phyloP scores from a whole-genome alignment of 2,113 vertebrate genomes.

The Sitta europaea region DNA sequence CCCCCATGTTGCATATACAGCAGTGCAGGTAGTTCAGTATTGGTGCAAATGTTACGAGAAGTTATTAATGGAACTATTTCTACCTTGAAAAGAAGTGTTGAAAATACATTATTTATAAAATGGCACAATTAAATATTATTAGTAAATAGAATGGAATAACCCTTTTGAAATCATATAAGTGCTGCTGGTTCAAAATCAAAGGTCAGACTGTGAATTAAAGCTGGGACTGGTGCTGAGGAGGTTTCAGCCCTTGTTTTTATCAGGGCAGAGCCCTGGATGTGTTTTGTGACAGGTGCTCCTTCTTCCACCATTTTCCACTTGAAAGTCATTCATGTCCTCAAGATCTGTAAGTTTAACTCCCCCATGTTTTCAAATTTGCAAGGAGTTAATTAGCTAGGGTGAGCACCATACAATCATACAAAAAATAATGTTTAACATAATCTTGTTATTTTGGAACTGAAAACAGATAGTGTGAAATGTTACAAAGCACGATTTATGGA shows the following conservation, averaged over 20 bases:
- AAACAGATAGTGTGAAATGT: neutral
- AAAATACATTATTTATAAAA: neutral
- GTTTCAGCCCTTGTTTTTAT: neutral
- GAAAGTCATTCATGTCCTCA: neutral
- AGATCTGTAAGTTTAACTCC: neutral
- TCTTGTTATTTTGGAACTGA: neutral
- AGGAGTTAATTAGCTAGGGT: neutral
- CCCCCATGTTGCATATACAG: neutral
- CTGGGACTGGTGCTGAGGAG: neutral
- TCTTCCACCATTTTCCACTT: neutral
- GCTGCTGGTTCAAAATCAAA: neutral
- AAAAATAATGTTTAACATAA: neutral
- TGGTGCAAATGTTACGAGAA: neutral
- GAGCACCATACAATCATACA: neutral
- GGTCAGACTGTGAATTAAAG: neutral
- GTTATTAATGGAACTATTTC: neutral
- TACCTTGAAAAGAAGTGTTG: neutral
- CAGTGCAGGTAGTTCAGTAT: neutral
- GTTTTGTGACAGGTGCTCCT: neutral
- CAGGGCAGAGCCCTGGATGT: neutral
- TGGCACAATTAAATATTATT: neutral
- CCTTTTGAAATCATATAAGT: neutral
- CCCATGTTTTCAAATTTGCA: neutral
- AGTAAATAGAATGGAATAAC: neutral
- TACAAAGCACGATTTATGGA: neutral